These are phyloP conservation scores for Alentia gelatinosa DNA, from an alignment of 2,888 invertebrate genomes.

Conservation along the genomic window DNA sequence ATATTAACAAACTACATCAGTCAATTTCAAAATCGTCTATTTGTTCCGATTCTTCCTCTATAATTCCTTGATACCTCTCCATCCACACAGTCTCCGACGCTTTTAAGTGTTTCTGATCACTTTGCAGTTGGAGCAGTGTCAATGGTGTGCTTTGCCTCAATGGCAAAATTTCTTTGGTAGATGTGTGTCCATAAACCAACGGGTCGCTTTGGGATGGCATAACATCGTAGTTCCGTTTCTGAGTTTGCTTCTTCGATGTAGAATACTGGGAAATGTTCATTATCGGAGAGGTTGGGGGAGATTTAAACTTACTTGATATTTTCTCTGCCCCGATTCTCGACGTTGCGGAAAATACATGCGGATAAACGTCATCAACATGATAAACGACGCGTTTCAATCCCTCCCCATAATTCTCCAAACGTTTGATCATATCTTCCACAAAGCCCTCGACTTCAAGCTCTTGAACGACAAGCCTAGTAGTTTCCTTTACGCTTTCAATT, in stretches of 20 bases:
- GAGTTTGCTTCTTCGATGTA: neutral
- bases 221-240: neutral
- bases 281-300: neutral
- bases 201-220: neutral
- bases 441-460: neutral
- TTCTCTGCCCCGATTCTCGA: neutral
- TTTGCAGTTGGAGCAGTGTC: neutral
- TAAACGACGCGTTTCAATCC: neutral
- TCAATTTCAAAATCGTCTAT: too few species aligned
- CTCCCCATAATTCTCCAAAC: neutral
- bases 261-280: neutral
- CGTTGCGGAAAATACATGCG: neutral
- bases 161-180: neutral
- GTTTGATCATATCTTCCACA: neutral
- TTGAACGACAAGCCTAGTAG: neutral
- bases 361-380: constrained; percentile 1
- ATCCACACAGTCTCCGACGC: neutral
- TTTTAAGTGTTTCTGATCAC: neutral
- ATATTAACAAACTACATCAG: too few species aligned
- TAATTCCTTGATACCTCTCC: neutral
- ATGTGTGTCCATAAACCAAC: neutral
- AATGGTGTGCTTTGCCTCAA: neutral
- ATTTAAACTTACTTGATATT: neutral
- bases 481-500: neutral
- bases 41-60: neutral